phyloP scores from a whole-genome alignment of 2,113 vertebrate genomes.

The Chamaetylas fuelleborni region DNA sequence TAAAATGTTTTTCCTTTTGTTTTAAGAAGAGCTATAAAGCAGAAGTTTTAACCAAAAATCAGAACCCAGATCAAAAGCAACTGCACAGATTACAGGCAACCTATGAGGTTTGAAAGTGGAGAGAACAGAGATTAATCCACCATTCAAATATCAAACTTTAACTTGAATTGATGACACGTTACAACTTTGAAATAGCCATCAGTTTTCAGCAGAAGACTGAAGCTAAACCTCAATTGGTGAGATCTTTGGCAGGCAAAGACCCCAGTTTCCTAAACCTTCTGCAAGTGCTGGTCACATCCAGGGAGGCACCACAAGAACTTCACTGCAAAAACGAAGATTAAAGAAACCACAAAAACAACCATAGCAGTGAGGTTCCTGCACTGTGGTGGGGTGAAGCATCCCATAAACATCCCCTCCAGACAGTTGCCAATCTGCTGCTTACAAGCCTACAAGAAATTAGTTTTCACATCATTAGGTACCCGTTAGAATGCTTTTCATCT shows the following conservation, averaged over 20 bases:
- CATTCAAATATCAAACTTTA: background rate
- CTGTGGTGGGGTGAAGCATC: background rate
- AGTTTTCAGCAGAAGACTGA: background rate
- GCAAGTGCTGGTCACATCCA: no score
- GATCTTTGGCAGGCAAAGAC: background rate
- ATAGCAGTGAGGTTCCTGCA: background rate
- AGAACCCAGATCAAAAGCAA: background rate
- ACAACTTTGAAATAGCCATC: background rate
- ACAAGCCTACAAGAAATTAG: background rate
- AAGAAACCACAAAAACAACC: background rate
- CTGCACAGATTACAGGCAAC: background rate
- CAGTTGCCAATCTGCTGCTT: background rate
- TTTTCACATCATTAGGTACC: background rate
- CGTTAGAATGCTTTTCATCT: background rate
- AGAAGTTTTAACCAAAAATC: background rate
- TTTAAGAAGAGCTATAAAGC: background rate
- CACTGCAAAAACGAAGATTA: background rate
- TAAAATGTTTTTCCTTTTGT: background rate
- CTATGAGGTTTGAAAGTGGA: background rate
- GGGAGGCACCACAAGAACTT: background rate
- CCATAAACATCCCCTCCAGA: background rate
- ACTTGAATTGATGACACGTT: background rate
- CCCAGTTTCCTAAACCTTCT: background rate
- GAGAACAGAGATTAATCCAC: background rate
- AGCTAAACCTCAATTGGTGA: fast-evolving